Base-by-base conservation (phyloP, 1,140 invertebrate genomes). In the Cyphomyrmex costatus region DNA sequence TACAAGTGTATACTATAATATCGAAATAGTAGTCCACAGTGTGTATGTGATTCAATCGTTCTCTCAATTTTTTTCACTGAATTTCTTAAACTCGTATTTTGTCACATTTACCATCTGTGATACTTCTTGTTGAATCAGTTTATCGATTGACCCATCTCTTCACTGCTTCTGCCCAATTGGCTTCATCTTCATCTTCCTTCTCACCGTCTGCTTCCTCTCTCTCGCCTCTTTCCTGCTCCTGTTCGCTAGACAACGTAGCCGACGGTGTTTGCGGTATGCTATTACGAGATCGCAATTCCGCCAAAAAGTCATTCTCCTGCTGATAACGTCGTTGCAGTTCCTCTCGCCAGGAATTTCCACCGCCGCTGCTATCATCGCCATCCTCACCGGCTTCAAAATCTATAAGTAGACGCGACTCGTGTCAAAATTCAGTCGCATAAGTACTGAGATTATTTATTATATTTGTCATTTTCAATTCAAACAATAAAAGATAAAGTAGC, bases 91-190 rank as follows among this genome's bases (percentile, higher is more conserved):
- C 19, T 30, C 14, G 16, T 21, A 76, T 42, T 42, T 53, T 42
- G 8, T 12, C 12, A 24, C 30, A 63, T 27, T 5, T 74, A 61
- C 63, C 30, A 46, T 46, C 21, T 21, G 36, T 42, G 19, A 36
- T 78, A 36, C 10, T 24, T 19, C 33, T 36, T 4, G 24, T n/a
- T 14, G 30, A 42, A 61, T 61, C 21, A 68, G 86, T 91, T 96
- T 96, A 96, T 95, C 96, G 96, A 94, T 97, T 97, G 61, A 97
- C 96, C 97, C 96, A 97, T 91, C 97, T 95, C 91, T 96, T 96
- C 83, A 96, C 96, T 3, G 96, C 96, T 90, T 97, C 97, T 83
- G 97, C 96, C 96, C 97, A 97, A 91, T 97, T 96, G 86, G 96
- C 95, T 89, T 96, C 95, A 86, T 95, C 95, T 76, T 96, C 96